Conservation (phyloP, 2,113 vertebrate species). For the Sisor rabdophorus region DNA sequence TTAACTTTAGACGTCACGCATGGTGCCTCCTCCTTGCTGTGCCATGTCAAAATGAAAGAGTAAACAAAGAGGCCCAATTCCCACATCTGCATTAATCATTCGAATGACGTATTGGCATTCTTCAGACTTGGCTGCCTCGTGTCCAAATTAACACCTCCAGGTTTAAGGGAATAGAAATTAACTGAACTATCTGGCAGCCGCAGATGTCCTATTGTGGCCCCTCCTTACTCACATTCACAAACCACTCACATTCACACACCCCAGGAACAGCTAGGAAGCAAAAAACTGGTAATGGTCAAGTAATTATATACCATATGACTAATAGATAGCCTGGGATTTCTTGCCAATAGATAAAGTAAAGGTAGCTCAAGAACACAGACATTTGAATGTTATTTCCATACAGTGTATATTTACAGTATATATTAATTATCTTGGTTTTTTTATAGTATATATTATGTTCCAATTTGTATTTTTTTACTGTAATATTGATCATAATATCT, state of each 20-base stretch:
- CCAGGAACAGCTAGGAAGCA: constrained; percentile 81
- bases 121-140: constrained; percentile 85
- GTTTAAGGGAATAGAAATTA: constrained; percentile 95
- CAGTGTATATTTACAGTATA: neutral
- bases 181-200: constrained; percentile 93
- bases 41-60: constrained; percentile 86
- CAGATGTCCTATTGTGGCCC: constrained; percentile 85
- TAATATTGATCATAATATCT: neutral
- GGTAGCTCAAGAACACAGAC: neutral
- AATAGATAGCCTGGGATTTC: constrained; percentile 62
- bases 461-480: neutral
- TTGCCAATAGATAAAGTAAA: constrained; percentile 17
- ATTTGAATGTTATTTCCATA: constrained; percentile 1
- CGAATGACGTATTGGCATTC: constrained; percentile 93
- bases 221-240: constrained; percentile 64
- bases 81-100: constrained; percentile 93
- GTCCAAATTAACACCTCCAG: constrained; percentile 95
- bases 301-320: constrained; percentile 79
- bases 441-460: neutral
- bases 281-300: constrained; percentile 87
- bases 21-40: constrained; percentile 70
- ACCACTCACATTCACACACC: constrained; percentile 76
- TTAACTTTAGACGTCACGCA: constrained; percentile 74
- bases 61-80: constrained; percentile 87
- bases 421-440: neutral